Evolutionary conservation across 2,888 invertebrate species (phyloP).

Genomic region (Beris chalybata): DNA sequence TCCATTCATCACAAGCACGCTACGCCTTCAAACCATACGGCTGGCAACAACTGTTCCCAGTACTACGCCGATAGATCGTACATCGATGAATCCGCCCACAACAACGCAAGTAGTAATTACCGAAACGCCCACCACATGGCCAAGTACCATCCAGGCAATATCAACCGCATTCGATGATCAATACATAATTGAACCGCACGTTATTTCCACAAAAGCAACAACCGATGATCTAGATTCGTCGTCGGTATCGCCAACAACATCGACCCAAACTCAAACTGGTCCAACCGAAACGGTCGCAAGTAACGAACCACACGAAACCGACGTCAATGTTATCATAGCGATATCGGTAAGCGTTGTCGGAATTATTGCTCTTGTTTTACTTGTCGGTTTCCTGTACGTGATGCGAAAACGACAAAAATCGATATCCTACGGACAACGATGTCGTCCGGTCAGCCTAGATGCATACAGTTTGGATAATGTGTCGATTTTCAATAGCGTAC

Average conservation of each 20-base stretch:
- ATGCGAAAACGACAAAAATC: slow-evolving; percentile 81
- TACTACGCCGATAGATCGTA: slow-evolving; percentile 4
- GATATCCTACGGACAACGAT: slow-evolving; percentile 81
- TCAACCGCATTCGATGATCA: slow-evolving; percentile 17
- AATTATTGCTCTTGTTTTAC: slow-evolving; percentile 72
- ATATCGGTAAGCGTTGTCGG: slow-evolving; percentile 81
- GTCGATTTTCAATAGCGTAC: slow-evolving; percentile 76
- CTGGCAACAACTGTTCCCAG: slow-evolving; percentile 10
- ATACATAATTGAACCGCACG: slow-evolving; percentile 11
- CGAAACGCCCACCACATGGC: slow-evolving; percentile 1
- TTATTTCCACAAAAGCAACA: neutral
- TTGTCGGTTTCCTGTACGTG: slow-evolving; percentile 76
- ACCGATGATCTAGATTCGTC: neutral
- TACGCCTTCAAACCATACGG: neutral
- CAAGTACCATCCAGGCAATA: slow-evolving; percentile 6
- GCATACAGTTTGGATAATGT: slow-evolving; percentile 90
- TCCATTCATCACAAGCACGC: slow-evolving; percentile 10
- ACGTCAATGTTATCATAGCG: slow-evolving; percentile 75
- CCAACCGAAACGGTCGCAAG: slow-evolving; percentile 37
- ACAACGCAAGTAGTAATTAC: neutral
- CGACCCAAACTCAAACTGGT: slow-evolving; percentile 36
- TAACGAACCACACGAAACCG: slow-evolving; percentile 42
- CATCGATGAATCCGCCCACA: neutral
- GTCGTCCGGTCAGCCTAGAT: slow-evolving; percentile 84
- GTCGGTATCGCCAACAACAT: slow-evolving; percentile 27